A percentile compares a stretch with the other conserved stretches of the same genome.
Evolutionary conservation across 92 coral and sea anemone species (phyloP).

Genomic region (Porites lobata): DNA sequence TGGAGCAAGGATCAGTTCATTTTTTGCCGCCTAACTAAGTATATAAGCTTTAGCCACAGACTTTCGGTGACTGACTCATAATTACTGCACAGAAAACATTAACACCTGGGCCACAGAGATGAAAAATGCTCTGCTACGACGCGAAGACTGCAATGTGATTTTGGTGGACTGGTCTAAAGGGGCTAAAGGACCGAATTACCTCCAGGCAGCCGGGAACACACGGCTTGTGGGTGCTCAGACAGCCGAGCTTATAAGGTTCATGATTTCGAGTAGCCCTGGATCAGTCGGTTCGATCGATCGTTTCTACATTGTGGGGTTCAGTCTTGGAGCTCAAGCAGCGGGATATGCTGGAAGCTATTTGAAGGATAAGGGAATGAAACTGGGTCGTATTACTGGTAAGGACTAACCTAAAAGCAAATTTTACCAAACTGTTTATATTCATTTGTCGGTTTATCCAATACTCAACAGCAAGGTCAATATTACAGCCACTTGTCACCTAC

Average conservation of each 20-base stretch:
- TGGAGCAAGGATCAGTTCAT: too few relatives aligned
- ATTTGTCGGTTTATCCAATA: too few relatives aligned
- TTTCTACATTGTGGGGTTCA: slow-evolving; percentile 74
- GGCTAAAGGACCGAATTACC: slow-evolving; percentile 43
- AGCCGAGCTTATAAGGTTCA: slow-evolving; percentile 74
- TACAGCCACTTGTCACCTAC: too few relatives aligned
- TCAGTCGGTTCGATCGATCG: slow-evolving; percentile 17
- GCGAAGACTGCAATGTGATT: slow-evolving; percentile 68
- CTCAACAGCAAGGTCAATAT: too few relatives aligned
- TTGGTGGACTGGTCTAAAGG: slow-evolving; percentile 84
- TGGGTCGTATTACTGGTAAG: slow-evolving; percentile 82
- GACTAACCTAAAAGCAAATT: too few relatives aligned
- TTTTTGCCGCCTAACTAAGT: too few relatives aligned
- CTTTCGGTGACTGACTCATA: too few relatives aligned
- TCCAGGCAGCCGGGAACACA: slow-evolving; percentile 74
- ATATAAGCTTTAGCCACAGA: too few relatives aligned
- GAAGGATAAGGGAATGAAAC: slow-evolving; percentile 4
- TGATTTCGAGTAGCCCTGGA: slow-evolving; percentile 50
- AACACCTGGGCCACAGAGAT: slow-evolving; percentile 60
- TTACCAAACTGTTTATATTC: too few relatives aligned
- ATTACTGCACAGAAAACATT: too few relatives aligned
- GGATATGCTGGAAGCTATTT: slow-evolving; percentile 75
- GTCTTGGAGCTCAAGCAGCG: slow-evolving; percentile 79
- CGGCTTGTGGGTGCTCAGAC: slow-evolving; percentile 84
- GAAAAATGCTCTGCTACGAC: slow-evolving; percentile 63